Base-by-base conservation (phyloP, 2,888 invertebrate genomes). In the Pelosia muscerda region DNA sequence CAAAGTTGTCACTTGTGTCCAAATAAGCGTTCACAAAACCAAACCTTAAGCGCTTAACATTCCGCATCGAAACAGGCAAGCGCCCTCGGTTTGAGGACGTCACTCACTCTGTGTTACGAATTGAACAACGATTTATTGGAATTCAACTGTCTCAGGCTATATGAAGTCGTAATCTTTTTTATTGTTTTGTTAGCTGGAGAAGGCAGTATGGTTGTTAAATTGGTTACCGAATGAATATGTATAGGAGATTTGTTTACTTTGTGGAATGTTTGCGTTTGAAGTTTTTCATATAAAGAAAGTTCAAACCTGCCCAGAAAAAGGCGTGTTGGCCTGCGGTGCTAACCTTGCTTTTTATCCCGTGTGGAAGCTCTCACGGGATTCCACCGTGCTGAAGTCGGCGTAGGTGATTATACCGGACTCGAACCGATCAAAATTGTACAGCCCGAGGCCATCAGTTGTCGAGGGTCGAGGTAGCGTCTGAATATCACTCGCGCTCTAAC, bases 101-200 rank as follows among this genome's bases (percentile, higher is more conserved):
- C 64, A 49, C 55, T 68, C 49, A 60, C 63, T 62, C 53, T 25
- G 13, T 42, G 56, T 63, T 66, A n/a, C 61, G 59, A 81, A 78
- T 72, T 71, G 66, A 80, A 68, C 67, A 59, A 55, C 64, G 63
- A 78, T 77, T 80, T 69, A 77, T 73, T 70, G 73, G 66, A 54
- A 66, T 19, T 55, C 70, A 49, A 69, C 67, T 75, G 61, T 63
- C 53, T 61, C 13, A 25, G 49, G 25, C 53, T 38, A 26, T 63
- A 49, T 64, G 26, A 55, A 59, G 49, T n/a, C 15, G 67, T 71
- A 55, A 71, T 65, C 26, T 65, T 38, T n/a, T 75, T 75, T 65
- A 64, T 65, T 66, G 59, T 53, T 15, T 38, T 54, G 66, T 70
- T 63, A 15, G 49, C 49, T 26, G 28, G 1, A 26, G 23, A 25